A percentile compares a stretch with the other conserved stretches of the same genome.
Evolutionary conservation across 2,113 vertebrate genomes (phyloP).

Genomic region (Laticauda colubrina): DNA sequence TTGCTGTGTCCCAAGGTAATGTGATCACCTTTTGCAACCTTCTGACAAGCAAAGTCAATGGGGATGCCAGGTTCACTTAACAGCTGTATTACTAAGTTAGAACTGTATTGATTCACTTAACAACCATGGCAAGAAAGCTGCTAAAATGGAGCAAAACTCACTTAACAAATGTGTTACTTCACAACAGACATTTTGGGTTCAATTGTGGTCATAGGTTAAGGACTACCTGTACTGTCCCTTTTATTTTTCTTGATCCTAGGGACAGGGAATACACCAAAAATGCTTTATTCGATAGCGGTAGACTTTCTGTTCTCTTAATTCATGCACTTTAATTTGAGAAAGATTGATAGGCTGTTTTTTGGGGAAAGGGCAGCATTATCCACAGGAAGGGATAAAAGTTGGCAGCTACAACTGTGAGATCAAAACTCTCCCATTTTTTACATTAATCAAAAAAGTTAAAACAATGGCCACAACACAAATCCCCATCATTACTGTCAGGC

Average conservation of each 20-base stretch:
- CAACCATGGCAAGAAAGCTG: background rate
- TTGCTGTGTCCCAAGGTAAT: background rate
- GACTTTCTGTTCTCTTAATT: too few species aligned
- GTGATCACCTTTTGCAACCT: background rate
- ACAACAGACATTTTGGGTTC: background rate
- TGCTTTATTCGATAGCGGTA: background rate
- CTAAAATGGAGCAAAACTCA: background rate
- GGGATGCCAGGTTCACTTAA: background rate
- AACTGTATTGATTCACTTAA: background rate
- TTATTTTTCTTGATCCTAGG: background rate
- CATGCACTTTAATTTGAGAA: background rate
- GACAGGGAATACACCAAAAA: background rate
- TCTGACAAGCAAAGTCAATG: background rate
- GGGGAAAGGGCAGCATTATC: background rate
- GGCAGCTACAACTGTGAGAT: background rate
- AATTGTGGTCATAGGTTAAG: background rate
- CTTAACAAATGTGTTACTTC: background rate
- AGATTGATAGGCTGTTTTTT: background rate
- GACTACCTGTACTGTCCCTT: background rate
- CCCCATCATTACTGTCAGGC: too few species aligned
- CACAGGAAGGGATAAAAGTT: background rate
- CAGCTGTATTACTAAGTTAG: background rate
- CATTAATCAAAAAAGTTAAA: background rate
- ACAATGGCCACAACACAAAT: background rate
- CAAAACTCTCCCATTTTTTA: background rate